Percentiles rank a stretch among this genome's conserved stretches.
Evolutionary conservation across 2,797 vertebrate genomes (phyloP).

Genomic region (Xenentodon cancila): DNA sequence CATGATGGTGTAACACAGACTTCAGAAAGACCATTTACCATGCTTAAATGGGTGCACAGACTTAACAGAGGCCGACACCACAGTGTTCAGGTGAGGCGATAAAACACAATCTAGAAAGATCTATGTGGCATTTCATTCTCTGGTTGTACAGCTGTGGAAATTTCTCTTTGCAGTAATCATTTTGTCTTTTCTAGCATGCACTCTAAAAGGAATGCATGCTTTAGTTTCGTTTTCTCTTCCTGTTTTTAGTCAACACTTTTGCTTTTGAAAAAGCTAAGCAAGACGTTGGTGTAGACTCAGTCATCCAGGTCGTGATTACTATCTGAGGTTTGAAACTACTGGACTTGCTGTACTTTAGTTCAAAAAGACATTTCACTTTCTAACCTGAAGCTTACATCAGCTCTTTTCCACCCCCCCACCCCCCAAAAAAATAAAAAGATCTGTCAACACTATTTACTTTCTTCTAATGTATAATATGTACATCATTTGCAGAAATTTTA

Average conservation of each 20-base stretch:
- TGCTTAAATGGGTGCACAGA: neutral
- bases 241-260: neutral
- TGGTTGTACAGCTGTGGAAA: too few relatives aligned
- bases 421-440: too few relatives aligned
- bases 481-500: constrained; percentile 3
- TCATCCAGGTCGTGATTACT: too few relatives aligned
- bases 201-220: constrained; percentile 2
- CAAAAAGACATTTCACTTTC: too few relatives aligned
- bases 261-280: neutral
- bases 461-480: constrained; percentile 6
- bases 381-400: too few relatives aligned
- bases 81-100: neutral
- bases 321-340: too few relatives aligned
- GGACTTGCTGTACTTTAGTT: too few relatives aligned
- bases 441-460: neutral
- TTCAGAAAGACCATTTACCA: neutral
- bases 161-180: too few relatives aligned
- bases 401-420: too few relatives aligned
- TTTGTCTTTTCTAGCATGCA: too few relatives aligned
- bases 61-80: neutral
- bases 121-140: too few relatives aligned
- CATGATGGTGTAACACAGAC: neutral
- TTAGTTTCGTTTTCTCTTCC: neutral
- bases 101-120: constrained; percentile 6
- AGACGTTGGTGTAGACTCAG: too few relatives aligned